Evolutionary conservation across 2,888 invertebrate species (phyloP).

Genomic region (Drosophila nr. perissopoda): DNA sequence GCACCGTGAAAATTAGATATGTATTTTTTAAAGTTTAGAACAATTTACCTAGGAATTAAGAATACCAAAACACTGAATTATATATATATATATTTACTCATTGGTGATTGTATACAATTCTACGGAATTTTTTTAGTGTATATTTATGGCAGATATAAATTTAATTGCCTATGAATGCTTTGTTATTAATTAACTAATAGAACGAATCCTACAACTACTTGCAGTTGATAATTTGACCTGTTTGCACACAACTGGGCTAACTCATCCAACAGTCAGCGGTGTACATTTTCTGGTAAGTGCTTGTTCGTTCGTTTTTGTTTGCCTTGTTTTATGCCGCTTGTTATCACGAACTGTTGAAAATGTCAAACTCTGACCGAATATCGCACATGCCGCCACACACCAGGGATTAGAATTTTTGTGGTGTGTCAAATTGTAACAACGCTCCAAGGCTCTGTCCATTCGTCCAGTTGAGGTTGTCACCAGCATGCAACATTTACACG

Average conservation of each 20-base stretch:
- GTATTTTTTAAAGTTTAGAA: neutral
- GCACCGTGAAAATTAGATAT: neutral
- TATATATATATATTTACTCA: neutral
- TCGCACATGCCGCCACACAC: slow-evolving; percentile 17
- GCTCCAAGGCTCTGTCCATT: slow-evolving; percentile 26
- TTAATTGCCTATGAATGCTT: neutral
- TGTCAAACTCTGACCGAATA: slow-evolving; percentile 31
- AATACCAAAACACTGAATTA: neutral
- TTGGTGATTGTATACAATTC: neutral
- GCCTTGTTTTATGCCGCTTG: slow-evolving; percentile 55
- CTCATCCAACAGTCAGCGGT: slow-evolving; percentile 28
- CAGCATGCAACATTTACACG: slow-evolving; percentile 59
- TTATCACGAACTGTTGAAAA: slow-evolving; percentile 48
- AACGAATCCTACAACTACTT: slow-evolving; percentile 51
- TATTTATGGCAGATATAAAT: neutral
- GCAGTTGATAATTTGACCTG: slow-evolving; percentile 51
- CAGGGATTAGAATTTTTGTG: slow-evolving; percentile 60
- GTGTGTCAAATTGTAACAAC: slow-evolving; percentile 24
- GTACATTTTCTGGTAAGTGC: slow-evolving; percentile 62
- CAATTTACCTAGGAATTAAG: neutral
- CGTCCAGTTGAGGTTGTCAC: slow-evolving; percentile 66
- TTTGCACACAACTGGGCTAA: slow-evolving; percentile 30
- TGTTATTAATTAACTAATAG: slow-evolving; percentile 52
- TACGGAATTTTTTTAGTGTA: neutral
- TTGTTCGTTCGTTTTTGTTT: slow-evolving; percentile 58